Evolutionary conservation across 2,113 vertebrate genomes (phyloP).

Genomic region (Cyphomyrus plagiostoma): DNA sequence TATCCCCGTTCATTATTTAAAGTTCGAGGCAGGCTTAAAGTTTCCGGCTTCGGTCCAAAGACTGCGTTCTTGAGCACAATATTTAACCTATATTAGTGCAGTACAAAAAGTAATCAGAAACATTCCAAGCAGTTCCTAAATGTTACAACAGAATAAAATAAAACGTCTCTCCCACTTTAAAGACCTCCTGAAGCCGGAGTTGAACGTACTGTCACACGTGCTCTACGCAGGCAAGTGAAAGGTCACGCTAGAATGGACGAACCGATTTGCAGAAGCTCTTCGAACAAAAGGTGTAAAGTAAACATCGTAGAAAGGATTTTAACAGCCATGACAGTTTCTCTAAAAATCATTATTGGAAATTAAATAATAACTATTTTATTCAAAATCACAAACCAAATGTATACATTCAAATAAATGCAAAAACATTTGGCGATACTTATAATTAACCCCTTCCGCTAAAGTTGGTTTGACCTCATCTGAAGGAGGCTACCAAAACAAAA

Average conservation of each 20-base stretch:
- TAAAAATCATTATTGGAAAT: not conserved
- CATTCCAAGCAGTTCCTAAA: not conserved
- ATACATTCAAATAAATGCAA: not conserved
- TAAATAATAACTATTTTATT: not conserved
- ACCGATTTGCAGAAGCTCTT: constrained; percentile 1
- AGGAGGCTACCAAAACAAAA: not conserved
- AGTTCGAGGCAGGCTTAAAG: not conserved
- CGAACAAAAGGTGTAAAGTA: not conserved
- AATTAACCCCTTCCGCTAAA: not conserved
- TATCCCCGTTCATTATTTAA: not conserved
- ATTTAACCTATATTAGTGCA: not conserved
- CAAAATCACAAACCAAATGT: not conserved
- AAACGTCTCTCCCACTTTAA: not conserved
- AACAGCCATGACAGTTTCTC: not conserved
- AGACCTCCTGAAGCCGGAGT: not conserved
- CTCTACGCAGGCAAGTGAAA: constrained; percentile 22
- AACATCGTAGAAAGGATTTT: not conserved
- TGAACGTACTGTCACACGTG: constrained; percentile 27
- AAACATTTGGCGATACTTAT: not conserved
- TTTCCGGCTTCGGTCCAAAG: not conserved
- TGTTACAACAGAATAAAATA: not conserved
- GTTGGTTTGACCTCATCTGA: not conserved
- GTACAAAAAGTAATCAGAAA: not conserved
- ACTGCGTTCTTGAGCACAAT: not conserved
- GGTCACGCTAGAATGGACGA: constrained; percentile 26